These are phyloP conservation scores for Xestia c-nigrum DNA, from an alignment of 2,888 invertebrate species.

Conservation along the genomic window DNA sequence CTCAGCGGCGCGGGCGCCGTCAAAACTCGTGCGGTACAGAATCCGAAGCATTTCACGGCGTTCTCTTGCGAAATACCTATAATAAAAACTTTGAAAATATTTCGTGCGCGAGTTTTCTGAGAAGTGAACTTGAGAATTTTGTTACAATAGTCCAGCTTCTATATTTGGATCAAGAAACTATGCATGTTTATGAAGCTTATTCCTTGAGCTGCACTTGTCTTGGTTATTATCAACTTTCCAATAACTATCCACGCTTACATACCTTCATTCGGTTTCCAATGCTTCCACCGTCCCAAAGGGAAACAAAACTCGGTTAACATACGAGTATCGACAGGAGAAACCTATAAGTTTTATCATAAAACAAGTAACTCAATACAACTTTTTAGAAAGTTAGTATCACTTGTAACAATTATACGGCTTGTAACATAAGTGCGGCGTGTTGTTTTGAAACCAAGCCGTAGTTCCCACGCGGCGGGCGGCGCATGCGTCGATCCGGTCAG, in stretches of 20 bases:
- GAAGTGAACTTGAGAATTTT: constrained; percentile 48
- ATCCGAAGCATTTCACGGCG: constrained; percentile 68
- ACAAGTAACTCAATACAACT: constrained; percentile 60
- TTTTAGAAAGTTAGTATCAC: constrained; percentile 68
- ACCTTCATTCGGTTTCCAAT: constrained; percentile 18
- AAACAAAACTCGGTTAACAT: constrained; percentile 28
- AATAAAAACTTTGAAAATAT: constrained; percentile 61
- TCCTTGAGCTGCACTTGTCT: constrained; percentile 3
- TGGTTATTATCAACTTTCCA: constrained; percentile 30
- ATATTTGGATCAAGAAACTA: constrained; percentile 39
- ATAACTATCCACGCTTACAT: constrained; percentile 14
- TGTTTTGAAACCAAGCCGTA: constrained; percentile 68
- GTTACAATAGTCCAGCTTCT: constrained; percentile 49
- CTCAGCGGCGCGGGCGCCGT: constrained; percentile 61
- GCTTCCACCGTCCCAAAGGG: constrained; percentile 17
- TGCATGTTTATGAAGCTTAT: not conserved
- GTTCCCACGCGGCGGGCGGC: constrained; percentile 74
- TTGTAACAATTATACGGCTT: constrained; percentile 69
- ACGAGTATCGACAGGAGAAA: constrained; percentile 52
- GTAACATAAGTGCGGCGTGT: constrained; percentile 66
- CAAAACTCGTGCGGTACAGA: constrained; percentile 69
- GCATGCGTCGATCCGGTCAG: constrained; percentile 73
- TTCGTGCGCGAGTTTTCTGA: constrained; percentile 61
- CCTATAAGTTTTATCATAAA: constrained; percentile 63
- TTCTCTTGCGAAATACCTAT: constrained; percentile 68